phyloP scores from a whole-genome alignment of 1,140 invertebrate species.

The Philotrypesis tridentata region DNA sequence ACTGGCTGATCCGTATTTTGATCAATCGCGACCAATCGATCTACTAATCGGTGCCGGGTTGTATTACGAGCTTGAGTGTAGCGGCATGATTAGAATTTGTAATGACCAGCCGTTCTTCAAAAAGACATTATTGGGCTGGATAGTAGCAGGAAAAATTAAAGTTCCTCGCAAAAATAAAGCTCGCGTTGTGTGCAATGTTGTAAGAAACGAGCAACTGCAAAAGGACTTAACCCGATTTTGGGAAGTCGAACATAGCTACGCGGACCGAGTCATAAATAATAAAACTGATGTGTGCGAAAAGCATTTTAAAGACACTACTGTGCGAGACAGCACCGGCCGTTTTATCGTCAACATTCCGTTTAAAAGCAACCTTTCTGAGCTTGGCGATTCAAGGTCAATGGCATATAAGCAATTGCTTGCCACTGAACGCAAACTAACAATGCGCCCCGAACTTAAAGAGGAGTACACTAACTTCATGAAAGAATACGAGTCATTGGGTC shows the following conservation, averaged over 20 bases:
- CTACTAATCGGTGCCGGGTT: constrained; percentile 32
- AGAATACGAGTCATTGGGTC: background rate
- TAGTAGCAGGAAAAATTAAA: background rate
- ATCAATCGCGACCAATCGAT: constrained; percentile 13
- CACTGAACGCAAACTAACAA: too few species aligned
- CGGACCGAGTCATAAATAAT: too few species aligned
- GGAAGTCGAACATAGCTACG: too few species aligned
- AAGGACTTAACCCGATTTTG: too few species aligned
- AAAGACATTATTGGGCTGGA: constrained; percentile 6
- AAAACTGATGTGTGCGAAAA: too few species aligned
- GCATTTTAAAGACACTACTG: too few species aligned
- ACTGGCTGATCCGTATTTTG: constrained; percentile 30
- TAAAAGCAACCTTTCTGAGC: too few species aligned
- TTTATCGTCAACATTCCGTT: too few species aligned
- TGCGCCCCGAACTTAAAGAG: background rate
- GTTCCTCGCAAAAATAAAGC: background rate
- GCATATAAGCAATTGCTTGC: too few species aligned
- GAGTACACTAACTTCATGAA: background rate
- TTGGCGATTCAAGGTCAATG: too few species aligned
- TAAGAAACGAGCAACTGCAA: background rate
- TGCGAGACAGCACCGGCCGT: too few species aligned
- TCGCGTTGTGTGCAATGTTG: background rate
- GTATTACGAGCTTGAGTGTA: constrained; percentile 34
- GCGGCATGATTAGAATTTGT: constrained; percentile 29
- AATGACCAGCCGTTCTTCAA: constrained; percentile 22